Evolutionary conservation across 2,113 vertebrate genomes (phyloP).

Genomic region (Dissostichus mawsoni): DNA sequence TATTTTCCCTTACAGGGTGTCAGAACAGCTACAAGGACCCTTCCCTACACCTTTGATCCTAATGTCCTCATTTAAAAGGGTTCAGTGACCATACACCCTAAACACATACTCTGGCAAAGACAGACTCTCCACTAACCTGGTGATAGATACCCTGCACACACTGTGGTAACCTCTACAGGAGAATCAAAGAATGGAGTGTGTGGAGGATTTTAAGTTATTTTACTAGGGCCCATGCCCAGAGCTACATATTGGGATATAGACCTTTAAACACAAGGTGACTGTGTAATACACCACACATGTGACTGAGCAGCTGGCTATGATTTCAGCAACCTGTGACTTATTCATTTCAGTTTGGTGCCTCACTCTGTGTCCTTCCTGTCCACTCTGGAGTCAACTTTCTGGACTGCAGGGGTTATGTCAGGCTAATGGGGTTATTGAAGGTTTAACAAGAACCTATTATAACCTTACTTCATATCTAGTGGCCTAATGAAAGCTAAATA

Average conservation of each 20-base stretch:
- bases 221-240: too few species aligned
- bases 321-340: background rate
- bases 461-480: background rate
- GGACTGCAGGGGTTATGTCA: conserved; percentile 26
- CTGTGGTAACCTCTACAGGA: too few species aligned
- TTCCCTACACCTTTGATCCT: too few species aligned
- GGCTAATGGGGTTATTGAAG: conserved; percentile 12
- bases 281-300: too few species aligned
- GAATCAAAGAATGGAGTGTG: background rate
- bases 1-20: too few species aligned
- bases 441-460: background rate
- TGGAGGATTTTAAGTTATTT: background rate
- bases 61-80: too few species aligned
- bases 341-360: background rate
- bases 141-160: too few species aligned
- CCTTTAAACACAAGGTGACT: too few species aligned
- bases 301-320: background rate
- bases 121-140: too few species aligned
- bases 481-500: background rate
- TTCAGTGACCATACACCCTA: too few species aligned
- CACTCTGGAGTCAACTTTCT: background rate
- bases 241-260: background rate
- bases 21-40: too few species aligned
- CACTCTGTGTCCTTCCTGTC: background rate
- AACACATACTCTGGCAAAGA: too few species aligned